Evolutionary conservation across 2,797 vertebrate genomes (phyloP).

Genomic region (Melanotaenia pygmaea): DNA sequence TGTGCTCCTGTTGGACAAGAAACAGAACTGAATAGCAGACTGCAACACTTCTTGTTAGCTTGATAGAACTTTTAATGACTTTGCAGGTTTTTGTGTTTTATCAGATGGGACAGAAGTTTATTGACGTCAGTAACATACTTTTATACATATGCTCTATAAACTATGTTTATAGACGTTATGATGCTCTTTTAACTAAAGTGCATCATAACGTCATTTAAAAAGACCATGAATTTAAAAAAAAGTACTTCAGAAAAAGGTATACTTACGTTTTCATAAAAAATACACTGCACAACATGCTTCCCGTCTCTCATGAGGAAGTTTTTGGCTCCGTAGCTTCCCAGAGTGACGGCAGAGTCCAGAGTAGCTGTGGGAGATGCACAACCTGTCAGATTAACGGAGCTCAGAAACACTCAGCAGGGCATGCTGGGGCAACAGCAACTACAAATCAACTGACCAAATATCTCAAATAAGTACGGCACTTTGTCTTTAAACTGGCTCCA

Average conservation of each 20-base stretch:
- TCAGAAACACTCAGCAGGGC: neutral
- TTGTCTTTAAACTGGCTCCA: conserved; percentile 90
- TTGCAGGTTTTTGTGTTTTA: neutral
- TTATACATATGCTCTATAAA: neutral
- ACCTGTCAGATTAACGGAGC: conserved; percentile 21
- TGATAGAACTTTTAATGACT: neutral
- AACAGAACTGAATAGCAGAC: neutral
- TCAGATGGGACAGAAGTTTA: neutral
- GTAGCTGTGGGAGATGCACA: conserved; percentile 79
- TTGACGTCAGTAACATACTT: neutral
- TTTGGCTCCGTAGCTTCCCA: conserved; percentile 88
- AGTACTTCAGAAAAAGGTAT: neutral
- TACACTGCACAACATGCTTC: conserved; percentile 86
- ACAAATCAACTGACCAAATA: conserved; percentile 86
- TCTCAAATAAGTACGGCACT: conserved; percentile 88
- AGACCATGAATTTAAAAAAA: neutral
- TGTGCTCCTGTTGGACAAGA: conserved; percentile 85
- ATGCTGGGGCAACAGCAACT: neutral
- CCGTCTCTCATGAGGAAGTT: conserved; percentile 93
- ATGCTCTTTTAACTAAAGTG: too few relatives aligned
- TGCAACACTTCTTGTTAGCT: neutral
- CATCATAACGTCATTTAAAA: too few relatives aligned
- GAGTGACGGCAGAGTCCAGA: conserved; percentile 93
- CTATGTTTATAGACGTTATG: too few relatives aligned
- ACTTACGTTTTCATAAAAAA: conserved; percentile 97